These are phyloP conservation scores for Tetropium fuscum DNA, from an alignment of 2,888 invertebrate genomes.

Conservation along the genomic window DNA sequence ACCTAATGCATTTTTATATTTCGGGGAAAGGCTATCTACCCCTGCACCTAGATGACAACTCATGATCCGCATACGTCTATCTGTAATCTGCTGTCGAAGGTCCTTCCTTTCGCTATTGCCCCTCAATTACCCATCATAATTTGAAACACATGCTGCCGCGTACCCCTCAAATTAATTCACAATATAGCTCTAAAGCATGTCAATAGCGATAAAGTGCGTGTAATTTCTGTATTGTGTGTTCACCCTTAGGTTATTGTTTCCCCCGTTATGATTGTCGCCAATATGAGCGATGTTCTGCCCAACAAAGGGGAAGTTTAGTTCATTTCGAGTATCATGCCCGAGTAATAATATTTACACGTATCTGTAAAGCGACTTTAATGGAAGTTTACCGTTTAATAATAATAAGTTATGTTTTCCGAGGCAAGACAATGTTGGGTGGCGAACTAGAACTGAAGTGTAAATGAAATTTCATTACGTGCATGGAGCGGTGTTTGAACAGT, in stretches of 20 bases:
- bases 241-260: slow-evolving; percentile 38
- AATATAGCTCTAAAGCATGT: slow-evolving; percentile 25
- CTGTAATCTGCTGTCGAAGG: background rate
- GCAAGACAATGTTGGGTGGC: slow-evolving; percentile 18
- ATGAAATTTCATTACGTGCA: slow-evolving; percentile 40
- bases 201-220: slow-evolving; percentile 38
- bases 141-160: slow-evolving; percentile 5
- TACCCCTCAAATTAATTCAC: slow-evolving; percentile 13
- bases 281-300: slow-evolving; percentile 34
- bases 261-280: slow-evolving; percentile 36
- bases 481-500: slow-evolving; percentile 38
- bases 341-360: slow-evolving; percentile 34
- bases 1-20: too few relatives aligned
- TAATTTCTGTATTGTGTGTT: slow-evolving; percentile 38
- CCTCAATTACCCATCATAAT: slow-evolving; percentile 1
- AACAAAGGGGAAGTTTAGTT: slow-evolving; percentile 31
- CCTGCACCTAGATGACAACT: background rate
- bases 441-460: slow-evolving; percentile 35
- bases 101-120: background rate
- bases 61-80: background rate
- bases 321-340: slow-evolving; percentile 25
- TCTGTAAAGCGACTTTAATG: slow-evolving; percentile 26
- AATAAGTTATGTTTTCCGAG: slow-evolving; percentile 29
- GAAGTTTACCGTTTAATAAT: slow-evolving; percentile 30
- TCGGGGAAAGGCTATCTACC: too few relatives aligned